Evolutionary conservation across 2,797 vertebrate species (phyloP).

Genomic region (Borostomias antarcticus): DNA sequence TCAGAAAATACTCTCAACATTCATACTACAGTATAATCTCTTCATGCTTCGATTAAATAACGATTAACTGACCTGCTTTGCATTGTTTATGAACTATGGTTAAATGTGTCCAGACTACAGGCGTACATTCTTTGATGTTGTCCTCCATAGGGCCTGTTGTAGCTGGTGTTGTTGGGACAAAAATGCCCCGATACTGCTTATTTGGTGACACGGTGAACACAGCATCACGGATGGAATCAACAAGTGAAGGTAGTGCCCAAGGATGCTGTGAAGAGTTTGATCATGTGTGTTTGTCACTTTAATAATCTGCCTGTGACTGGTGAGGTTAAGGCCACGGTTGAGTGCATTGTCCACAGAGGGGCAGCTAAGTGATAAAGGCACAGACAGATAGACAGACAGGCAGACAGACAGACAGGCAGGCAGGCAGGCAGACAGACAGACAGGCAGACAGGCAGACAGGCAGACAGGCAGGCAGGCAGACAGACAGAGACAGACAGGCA

Average conservation of each 20-base stretch:
- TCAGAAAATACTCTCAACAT: no score
- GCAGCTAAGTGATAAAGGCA: conserved; percentile 5
- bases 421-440: no score
- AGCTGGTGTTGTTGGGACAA: conserved; percentile 81
- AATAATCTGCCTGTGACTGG: not conserved
- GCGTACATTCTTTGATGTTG: conserved; percentile 3
- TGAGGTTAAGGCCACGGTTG: not conserved
- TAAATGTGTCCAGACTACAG: no score
- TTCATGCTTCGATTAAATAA: no score
- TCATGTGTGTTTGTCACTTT: not conserved
- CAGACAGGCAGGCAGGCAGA: no score
- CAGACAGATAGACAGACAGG: no score
- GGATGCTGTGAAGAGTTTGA: conserved; percentile 4
- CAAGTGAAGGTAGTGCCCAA: conserved; percentile 74
- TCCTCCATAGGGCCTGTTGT: conserved; percentile 74
- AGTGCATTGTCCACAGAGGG: conserved; percentile 2
- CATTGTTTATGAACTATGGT: not conserved
- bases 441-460: no score
- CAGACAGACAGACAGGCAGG: no score
- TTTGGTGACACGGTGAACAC: conserved; percentile 85
- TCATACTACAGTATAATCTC: no score
- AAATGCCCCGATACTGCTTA: conserved; percentile 83
- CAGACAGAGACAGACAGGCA: no score
- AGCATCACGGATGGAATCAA: conserved; percentile 83
- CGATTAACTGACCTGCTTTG: not conserved